Conservation (phyloP, 2,888 invertebrate species). For the Odontocolon sp. region DNA sequence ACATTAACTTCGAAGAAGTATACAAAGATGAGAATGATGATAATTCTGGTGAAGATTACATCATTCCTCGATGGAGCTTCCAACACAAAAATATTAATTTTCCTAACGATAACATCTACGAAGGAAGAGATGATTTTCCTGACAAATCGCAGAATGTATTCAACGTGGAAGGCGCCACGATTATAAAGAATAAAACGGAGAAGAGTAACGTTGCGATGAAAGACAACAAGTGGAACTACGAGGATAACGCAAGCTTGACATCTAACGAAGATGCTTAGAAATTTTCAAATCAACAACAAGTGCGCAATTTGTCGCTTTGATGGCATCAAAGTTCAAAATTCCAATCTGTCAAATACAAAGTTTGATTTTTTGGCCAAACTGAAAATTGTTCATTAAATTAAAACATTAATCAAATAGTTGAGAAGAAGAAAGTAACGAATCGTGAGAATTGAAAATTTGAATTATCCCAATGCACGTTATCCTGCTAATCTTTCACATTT, state of each 20-base stretch:
- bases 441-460: too few relatives aligned
- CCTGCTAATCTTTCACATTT: too few relatives aligned
- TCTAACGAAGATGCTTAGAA: not conserved
- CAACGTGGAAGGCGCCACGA: conserved; percentile 21
- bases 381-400: not conserved
- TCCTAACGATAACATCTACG: conserved; percentile 39
- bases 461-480: too few relatives aligned
- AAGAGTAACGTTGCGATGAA: conserved; percentile 21
- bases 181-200: conserved; percentile 23
- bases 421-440: too few relatives aligned
- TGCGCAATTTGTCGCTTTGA: not conserved
- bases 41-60: not conserved
- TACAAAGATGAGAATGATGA: conserved; percentile 9
- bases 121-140: conserved; percentile 29
- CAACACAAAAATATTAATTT: conserved; percentile 12
- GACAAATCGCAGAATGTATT: conserved; percentile 35
- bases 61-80: not conserved
- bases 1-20: not conserved
- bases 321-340: too few relatives aligned
- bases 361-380: not conserved
- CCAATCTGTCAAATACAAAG: not conserved
- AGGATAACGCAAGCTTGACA: conserved; percentile 13
- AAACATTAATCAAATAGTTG: not conserved
- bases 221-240: conserved; percentile 44
- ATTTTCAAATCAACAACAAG: conserved; percentile 8